Evolutionary conservation across 1,140 invertebrate genomes (phyloP).

Genomic region (Drosophila murphyi): DNA sequence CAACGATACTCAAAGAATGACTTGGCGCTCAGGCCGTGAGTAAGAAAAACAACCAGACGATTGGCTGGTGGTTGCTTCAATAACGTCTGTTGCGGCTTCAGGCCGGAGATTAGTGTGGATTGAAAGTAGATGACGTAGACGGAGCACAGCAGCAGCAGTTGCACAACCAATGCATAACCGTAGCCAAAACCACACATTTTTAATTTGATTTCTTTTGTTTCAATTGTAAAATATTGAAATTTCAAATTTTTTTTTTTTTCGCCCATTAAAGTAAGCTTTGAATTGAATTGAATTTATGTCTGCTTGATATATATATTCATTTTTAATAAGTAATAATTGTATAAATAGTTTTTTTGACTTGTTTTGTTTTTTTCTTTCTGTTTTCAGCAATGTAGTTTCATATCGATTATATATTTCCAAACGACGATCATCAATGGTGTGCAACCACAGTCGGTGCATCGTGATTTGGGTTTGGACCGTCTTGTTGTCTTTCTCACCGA

Average conservation of each 20-base stretch:
- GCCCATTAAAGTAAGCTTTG: slow-evolving; percentile 6
- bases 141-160: slow-evolving; percentile 86
- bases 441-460: slow-evolving; percentile 84
- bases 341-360: too few relatives aligned
- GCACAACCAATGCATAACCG: slow-evolving; percentile 68
- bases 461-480: slow-evolving; percentile 84
- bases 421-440: slow-evolving; percentile 86
- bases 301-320: neutral
- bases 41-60: slow-evolving; percentile 91
- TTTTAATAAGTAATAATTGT: slow-evolving; percentile 3
- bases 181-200: slow-evolving; percentile 32
- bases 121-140: slow-evolving; percentile 88
- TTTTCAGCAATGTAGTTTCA: slow-evolving; percentile 83
- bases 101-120: slow-evolving; percentile 86
- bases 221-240: neutral
- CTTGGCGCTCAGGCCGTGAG: slow-evolving; percentile 94
- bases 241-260: neutral
- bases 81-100: slow-evolving; percentile 84
- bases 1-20: slow-evolving; percentile 87
- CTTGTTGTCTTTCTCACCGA: slow-evolving; percentile 95
- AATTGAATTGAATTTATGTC: neutral
- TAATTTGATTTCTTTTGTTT: neutral
- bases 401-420: slow-evolving; percentile 88
- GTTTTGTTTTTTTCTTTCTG: slow-evolving; percentile 16
- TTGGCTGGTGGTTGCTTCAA: slow-evolving; percentile 88